Percentiles rank a stretch among this genome's conserved stretches.
Conservation (phyloP, 2,797 vertebrate genomes). For the Scleropages formosus region DNA sequence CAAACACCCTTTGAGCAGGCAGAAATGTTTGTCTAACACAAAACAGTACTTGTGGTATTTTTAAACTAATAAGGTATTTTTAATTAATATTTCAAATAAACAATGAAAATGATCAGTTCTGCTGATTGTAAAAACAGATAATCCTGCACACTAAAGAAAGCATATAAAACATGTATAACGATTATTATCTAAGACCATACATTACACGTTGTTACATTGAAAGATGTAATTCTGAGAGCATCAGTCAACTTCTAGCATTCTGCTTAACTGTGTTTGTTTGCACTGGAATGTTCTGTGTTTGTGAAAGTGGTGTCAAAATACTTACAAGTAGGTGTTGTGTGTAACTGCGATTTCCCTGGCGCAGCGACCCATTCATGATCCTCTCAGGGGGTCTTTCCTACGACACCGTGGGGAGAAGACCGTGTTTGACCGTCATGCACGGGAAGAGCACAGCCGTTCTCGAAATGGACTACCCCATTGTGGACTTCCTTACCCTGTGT, state of each 20-base stretch:
- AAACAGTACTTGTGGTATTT: too few species aligned
- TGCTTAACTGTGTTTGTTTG: not conserved
- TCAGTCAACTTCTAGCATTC: not conserved
- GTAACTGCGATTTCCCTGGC: not conserved
- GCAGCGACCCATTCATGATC: constrained; percentile 90
- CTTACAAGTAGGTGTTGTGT: constrained; percentile 51
- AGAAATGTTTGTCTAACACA: too few species aligned
- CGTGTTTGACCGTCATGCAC: constrained; percentile 98
- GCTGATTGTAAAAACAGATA: too few species aligned
- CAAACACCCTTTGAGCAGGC: too few species aligned
- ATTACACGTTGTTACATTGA: too few species aligned
- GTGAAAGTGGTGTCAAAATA: constrained; percentile 17
- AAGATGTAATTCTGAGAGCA: too few species aligned
- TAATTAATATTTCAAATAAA: too few species aligned
- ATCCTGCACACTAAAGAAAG: too few species aligned
- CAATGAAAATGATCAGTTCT: too few species aligned
- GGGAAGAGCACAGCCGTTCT: constrained; percentile 95
- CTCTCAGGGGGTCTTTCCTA: constrained; percentile 95
- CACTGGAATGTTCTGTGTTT: not conserved
- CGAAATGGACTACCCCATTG: constrained; percentile 98
- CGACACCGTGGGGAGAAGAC: constrained; percentile 91
- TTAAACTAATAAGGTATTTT: too few species aligned
- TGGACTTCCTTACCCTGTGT: constrained; percentile 97
- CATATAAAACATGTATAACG: too few species aligned
- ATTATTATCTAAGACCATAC: too few species aligned